Percentiles rank a stretch among this genome's conserved stretches.
These are phyloP conservation scores for Dione vanillae DNA, from an alignment of 2,888 invertebrate genomes.

Conservation along the genomic window DNA sequence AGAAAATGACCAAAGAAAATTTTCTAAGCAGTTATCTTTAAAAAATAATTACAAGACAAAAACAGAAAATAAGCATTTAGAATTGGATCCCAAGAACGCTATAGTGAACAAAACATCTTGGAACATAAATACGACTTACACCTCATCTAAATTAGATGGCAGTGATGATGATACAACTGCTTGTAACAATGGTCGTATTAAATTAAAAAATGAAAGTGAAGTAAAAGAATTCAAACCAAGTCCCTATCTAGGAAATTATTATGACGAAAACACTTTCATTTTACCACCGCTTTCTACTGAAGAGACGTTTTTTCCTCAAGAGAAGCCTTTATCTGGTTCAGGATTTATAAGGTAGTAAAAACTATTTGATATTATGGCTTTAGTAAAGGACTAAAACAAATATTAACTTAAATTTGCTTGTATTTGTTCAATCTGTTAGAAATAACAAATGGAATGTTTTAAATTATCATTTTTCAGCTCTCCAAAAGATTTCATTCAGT, in stretches of 20 bases:
- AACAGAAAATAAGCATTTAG: neutral
- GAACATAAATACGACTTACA: slow-evolving; percentile 31
- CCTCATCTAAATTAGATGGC: slow-evolving; percentile 26
- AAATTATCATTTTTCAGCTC: slow-evolving; percentile 53
- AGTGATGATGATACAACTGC: neutral
- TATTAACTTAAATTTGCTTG: no score
- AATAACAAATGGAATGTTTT: no score
- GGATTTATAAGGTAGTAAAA: slow-evolving; percentile 64
- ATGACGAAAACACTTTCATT: slow-evolving; percentile 70
- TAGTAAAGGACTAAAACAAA: no score
- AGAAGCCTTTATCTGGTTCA: slow-evolving; percentile 55
- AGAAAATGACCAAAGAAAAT: neutral
- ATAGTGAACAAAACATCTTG: slow-evolving; percentile 15
- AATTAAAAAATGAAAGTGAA: slow-evolving; percentile 49
- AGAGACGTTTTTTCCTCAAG: slow-evolving; percentile 52
- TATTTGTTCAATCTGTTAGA: no score
- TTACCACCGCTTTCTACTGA: slow-evolving; percentile 51
- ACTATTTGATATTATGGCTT: no score
- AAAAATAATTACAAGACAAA: slow-evolving; percentile 1
- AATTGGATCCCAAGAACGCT: slow-evolving; percentile 1
- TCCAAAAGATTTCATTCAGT: slow-evolving; percentile 54
- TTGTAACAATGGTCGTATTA: slow-evolving; percentile 43
- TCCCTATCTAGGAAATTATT: slow-evolving; percentile 75
- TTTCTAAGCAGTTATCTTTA: neutral
- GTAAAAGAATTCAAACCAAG: slow-evolving; percentile 79